Evolutionary conservation across 2,888 invertebrate genomes (phyloP).

Genomic region (Trachelus stipa): DNA sequence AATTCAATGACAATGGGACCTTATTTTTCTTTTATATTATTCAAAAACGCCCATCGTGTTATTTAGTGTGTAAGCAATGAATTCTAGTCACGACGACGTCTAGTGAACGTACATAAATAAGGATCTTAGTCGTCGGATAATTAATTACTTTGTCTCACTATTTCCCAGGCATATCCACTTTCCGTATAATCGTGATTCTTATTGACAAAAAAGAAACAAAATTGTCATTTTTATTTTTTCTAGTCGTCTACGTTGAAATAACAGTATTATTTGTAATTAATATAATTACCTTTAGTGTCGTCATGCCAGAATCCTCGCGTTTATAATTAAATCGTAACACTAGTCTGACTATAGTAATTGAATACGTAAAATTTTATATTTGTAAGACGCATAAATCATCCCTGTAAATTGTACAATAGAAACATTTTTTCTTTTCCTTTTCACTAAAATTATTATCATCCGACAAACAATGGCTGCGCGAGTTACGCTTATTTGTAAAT

Average conservation of each 20-base stretch:
- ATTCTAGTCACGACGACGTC: slow-evolving; percentile 30
- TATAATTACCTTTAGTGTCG: neutral
- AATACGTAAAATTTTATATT: neutral
- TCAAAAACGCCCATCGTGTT: slow-evolving; percentile 30
- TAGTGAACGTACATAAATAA: neutral
- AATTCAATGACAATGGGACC: neutral
- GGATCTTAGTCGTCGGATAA: neutral
- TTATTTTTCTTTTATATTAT: neutral
- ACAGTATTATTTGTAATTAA: slow-evolving; percentile 10
- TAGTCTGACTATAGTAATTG: neutral
- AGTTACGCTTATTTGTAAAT: neutral
- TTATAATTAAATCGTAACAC: neutral
- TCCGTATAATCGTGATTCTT: neutral
- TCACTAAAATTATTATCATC: neutral
- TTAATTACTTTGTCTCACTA: neutral
- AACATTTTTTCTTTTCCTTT: neutral
- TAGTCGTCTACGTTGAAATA: neutral
- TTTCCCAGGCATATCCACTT: neutral
- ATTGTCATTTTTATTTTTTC: neutral
- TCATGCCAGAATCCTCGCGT: neutral
- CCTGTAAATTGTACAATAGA: neutral
- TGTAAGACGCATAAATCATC: neutral
- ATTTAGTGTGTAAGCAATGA: slow-evolving; percentile 46
- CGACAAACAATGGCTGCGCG: neutral
- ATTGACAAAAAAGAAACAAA: neutral